Conservation (phyloP, 1,140 invertebrate species). For the Ceratitis capitata region DNA sequence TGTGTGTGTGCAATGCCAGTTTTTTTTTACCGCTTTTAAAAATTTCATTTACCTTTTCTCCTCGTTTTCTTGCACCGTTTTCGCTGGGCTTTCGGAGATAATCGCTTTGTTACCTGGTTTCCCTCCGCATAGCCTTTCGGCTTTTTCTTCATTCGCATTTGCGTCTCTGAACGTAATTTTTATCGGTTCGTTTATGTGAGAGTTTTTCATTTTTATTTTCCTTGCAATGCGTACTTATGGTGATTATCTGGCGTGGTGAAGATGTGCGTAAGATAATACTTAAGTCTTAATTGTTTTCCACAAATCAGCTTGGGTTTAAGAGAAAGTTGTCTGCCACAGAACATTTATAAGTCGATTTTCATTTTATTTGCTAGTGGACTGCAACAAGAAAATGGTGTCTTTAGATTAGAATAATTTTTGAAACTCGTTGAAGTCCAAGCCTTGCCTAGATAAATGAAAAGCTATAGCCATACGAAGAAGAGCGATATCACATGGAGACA, state of each 20-base stretch:
- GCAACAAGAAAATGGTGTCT: too few relatives aligned
- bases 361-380: too few relatives aligned
- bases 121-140: background rate
- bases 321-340: background rate
- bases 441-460: too few relatives aligned
- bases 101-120: constrained; percentile 16
- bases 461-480: too few relatives aligned
- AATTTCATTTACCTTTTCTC: background rate
- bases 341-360: too few relatives aligned
- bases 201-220: too few relatives aligned
- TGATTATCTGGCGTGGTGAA: background rate
- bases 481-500: too few relatives aligned
- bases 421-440: too few relatives aligned
- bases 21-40: background rate
- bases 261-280: background rate
- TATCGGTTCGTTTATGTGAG: background rate
- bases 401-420: too few relatives aligned
- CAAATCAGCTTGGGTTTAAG: background rate
- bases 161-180: background rate
- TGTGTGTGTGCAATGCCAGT: background rate
- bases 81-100: background rate
- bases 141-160: background rate
- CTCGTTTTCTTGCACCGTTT: background rate
- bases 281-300: background rate
- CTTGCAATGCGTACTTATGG: background rate